Percentiles rank a stretch among this genome's conserved stretches.
Evolutionary conservation across 1,140 invertebrate species (phyloP).

Genomic region (Macrosteles quadrilineatus): DNA sequence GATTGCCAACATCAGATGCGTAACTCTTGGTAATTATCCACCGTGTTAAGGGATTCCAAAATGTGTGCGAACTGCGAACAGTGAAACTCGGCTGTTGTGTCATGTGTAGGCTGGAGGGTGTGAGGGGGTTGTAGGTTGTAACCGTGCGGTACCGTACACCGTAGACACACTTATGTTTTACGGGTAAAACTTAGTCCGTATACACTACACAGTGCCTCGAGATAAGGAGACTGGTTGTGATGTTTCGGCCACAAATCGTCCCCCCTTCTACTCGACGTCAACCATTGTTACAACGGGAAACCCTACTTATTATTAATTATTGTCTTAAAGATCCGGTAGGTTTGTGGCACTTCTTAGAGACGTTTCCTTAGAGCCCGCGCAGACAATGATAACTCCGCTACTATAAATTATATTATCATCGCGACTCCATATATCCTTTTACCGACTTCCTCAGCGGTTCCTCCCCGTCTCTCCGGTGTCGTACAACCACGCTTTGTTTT

Average conservation of each 20-base stretch:
- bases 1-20: background rate
- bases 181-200: constrained; percentile 15
- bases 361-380: constrained; percentile 21
- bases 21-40: background rate
- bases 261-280: background rate
- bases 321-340: constrained; percentile 32
- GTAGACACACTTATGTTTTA: background rate
- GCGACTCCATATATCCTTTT: constrained; percentile 24
- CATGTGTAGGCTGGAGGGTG: background rate
- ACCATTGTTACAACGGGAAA: constrained; percentile 28
- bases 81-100: background rate
- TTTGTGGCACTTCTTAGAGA: constrained; percentile 16
- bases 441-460: constrained; percentile 8
- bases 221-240: constrained; percentile 18
- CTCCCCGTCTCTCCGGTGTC: background rate
- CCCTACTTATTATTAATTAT: constrained; percentile 32
- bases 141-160: background rate
- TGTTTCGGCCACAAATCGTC: constrained; percentile 10
- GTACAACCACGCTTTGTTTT: constrained; percentile 17
- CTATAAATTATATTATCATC: constrained; percentile 29
- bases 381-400: constrained; percentile 28
- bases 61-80: background rate
- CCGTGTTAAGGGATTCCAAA: background rate
- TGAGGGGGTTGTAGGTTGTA: background rate
- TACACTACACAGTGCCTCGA: background rate